These are phyloP conservation scores for Gopherus evgoodei DNA, from an alignment of 2,113 vertebrate species.

Conservation along the genomic window DNA sequence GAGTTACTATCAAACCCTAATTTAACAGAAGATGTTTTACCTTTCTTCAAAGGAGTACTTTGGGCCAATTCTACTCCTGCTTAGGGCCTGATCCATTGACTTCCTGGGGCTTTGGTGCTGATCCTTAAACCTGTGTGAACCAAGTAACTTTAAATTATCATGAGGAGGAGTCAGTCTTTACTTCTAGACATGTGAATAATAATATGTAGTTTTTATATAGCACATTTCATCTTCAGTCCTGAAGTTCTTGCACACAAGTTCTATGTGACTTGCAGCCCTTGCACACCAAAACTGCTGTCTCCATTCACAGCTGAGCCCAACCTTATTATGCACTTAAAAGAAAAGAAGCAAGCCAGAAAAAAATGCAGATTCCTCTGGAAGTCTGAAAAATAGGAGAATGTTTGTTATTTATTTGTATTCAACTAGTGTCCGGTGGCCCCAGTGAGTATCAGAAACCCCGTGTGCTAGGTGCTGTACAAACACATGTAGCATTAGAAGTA, in stretches of 20 bases:
- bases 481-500: neutral
- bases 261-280: slow-evolving; percentile 24
- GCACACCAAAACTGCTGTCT: slow-evolving; percentile 13
- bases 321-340: neutral
- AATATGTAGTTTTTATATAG: slow-evolving; percentile 28
- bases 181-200: slow-evolving; percentile 27
- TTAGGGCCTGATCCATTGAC: neutral
- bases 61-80: slow-evolving; percentile 10
- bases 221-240: neutral
- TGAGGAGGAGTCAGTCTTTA: slow-evolving; percentile 19
- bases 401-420: neutral
- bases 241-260: slow-evolving; percentile 43
- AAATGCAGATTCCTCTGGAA: slow-evolving; percentile 34
- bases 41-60: slow-evolving; percentile 13
- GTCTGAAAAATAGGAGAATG: slow-evolving; percentile 49
- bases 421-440: slow-evolving; percentile 4
- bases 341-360: slow-evolving; percentile 55
- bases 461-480: neutral
- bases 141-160: slow-evolving; percentile 14
- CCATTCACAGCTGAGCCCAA: neutral
- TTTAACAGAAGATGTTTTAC: neutral
- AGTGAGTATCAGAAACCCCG: neutral
- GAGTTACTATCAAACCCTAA: slow-evolving; percentile 3
- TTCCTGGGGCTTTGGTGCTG: neutral
- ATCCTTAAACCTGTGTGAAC: slow-evolving; percentile 18